These are phyloP conservation scores for Abrostola triplasia DNA, from an alignment of 2,888 invertebrate species.

Conservation along the genomic window DNA sequence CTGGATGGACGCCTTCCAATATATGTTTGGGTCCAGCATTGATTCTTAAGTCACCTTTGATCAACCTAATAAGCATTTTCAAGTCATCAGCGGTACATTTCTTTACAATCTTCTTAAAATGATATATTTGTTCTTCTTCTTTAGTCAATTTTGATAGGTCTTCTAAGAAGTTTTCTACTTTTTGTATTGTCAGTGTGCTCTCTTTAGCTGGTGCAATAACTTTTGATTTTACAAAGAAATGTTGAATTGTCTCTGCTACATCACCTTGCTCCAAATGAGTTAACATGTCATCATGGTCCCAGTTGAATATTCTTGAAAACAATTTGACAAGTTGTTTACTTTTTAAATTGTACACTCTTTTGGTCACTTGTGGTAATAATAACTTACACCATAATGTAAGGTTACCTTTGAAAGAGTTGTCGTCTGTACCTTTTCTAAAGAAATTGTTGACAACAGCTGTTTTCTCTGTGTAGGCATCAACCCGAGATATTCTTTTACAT, in stretches of 20 bases:
- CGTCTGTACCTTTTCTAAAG: constrained; percentile 89
- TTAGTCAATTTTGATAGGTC: constrained; percentile 92
- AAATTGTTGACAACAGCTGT: constrained; percentile 91
- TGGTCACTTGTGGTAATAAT: constrained; percentile 94
- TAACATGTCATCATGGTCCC: constrained; percentile 93
- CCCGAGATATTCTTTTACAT: constrained; percentile 93
- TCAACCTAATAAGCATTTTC: constrained; percentile 94
- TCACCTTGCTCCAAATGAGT: constrained; percentile 96
- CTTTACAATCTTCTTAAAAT: constrained; percentile 92
- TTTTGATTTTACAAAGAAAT: constrained; percentile 91
- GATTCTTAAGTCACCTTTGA: constrained; percentile 97
- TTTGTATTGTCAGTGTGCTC: constrained; percentile 92
- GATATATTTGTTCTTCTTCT: constrained; percentile 95
- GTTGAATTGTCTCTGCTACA: constrained; percentile 94
- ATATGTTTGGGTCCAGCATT: constrained; percentile 98
- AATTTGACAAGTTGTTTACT: constrained; percentile 97
- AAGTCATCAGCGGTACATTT: constrained; percentile 95
- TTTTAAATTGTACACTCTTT: constrained; percentile 96
- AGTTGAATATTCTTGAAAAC: constrained; percentile 93
- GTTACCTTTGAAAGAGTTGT: constrained; percentile 92
- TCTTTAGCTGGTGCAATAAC: constrained; percentile 89
- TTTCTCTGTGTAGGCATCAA: constrained; percentile 94
- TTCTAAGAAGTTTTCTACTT: constrained; percentile 93
- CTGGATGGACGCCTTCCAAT: constrained; percentile 95
- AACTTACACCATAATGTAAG: constrained; percentile 94